Base-by-base conservation (phyloP, 1,140 invertebrate species). In the Thaumetopoea pityocampa region DNA sequence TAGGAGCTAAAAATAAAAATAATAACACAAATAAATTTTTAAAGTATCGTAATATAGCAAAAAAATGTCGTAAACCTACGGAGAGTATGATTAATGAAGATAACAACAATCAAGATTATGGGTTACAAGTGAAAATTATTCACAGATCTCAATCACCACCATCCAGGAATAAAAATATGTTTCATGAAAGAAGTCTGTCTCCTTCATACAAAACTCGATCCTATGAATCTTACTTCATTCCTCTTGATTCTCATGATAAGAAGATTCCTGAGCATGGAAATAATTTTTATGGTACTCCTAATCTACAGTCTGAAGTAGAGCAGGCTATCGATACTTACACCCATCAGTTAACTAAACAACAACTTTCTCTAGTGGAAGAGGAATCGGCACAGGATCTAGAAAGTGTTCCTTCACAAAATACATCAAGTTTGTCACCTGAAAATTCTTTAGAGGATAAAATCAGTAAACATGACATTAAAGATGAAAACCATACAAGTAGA, bases 291-390 rank as follows among this genome's bases (percentile, higher is more conserved):
- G 64, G 56, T 2, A 41, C 50, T 27, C 33, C 37, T 26, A 67
- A 67, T 22, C 33, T 56, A 17, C 46, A 55, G 5, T 26, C 40
- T 23, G 53, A 77, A 42, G 44, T 62, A 16, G 58, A 66, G 33
- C 44, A 61, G 26, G 49, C 52, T 26, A 54, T 65, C 18, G 67
- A 79, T 34, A 63, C 44, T 8, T 79, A 72, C 24, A 60, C 64
- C 5, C 52, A 54, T 16, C 57, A 64, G 9, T 38, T 77, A 2
- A 58, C 65, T 4, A 79, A 74, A 45, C 76, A 80, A 45, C 81
- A 85, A 41, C 40, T 86, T 4, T 86, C 83, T 14, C 57, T 86
- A 35, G 85, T 86, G 5, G 82, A 86, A 69, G 85, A 86, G 48
- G 83, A 86, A 46, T 85, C 80, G 0, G 81, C 65, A 5, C 83